Base-by-base conservation (phyloP, 2,113 vertebrate species). In the Austrofundulus limnaeus region DNA sequence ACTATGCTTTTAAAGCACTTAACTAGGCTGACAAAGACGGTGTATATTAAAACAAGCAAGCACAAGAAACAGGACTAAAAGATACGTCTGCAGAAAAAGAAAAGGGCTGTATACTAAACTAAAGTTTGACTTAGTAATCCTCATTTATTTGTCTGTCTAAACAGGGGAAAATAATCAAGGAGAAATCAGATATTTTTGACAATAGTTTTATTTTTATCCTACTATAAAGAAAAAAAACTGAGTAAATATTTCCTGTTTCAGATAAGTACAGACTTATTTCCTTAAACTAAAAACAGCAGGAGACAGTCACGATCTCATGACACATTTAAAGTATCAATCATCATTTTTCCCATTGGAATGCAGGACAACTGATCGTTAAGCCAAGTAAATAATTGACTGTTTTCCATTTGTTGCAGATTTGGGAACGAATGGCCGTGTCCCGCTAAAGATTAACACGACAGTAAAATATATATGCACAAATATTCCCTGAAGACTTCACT, bases 241-340 rank as follows among this genome's bases (percentile, higher is more conserved):
- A 51, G 15, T 20, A 17, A 24, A 47, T 1, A 38, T 23, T 24
- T 20, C 49, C 10, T 0, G 39, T 14, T 3, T 41, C 1, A 20
- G 11, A 3, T n/a, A 46, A 20, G 19, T 11, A 20, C 17, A 17
- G 14, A 37, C 11, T 64, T 24, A 3, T 43, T 82, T 76, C 74
- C 58, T 5, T 25, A 51, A 69, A 71, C 68, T 78, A 83, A 65
- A 75, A 66, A 70, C 61, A 80, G 25, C 19, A 3, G 6, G 0
- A 24, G 9, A 52, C 24, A n/a, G 46, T 25, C 4, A 52, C 11
- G 17, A 63, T 82, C 82, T 78, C 37, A 23, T 59, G 83, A 73
- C 58, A 63, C 42, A 42, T 14, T 20, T 19, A 55, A 15, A 38
- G 23, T 21, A 16, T 19, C 12, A 16, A 16, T 5, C 43, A 56